phyloP scores from a whole-genome alignment of 2,113 vertebrate species.

The Phrynosoma platyrhinos region DNA sequence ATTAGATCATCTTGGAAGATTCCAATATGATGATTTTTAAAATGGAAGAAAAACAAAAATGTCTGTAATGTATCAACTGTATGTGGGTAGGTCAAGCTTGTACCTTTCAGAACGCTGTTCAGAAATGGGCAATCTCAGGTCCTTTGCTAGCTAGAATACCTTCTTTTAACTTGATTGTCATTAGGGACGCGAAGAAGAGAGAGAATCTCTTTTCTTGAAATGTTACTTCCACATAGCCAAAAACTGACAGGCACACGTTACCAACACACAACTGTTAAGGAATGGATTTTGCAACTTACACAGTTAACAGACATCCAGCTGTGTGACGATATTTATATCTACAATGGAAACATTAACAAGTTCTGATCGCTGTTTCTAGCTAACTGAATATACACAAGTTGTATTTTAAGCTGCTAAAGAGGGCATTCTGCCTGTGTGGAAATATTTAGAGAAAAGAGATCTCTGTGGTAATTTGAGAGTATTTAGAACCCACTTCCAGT shows the following conservation, averaged over 20 bases:
- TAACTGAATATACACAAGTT: not conserved
- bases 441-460: not conserved
- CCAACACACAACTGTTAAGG: not conserved
- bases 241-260: not conserved
- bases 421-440: not conserved
- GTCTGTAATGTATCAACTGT: not conserved
- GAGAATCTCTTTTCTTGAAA: not conserved
- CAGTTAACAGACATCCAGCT: too few relatives aligned
- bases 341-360: not conserved
- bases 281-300: not conserved
- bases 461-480: not conserved
- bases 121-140: slow-evolving; percentile 11
- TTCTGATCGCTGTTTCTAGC: not conserved
- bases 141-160: not conserved
- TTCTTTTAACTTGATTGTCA: not conserved
- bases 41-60: not conserved
- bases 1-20: slow-evolving; percentile 28
- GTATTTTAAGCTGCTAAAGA: not conserved
- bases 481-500: not conserved
- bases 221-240: not conserved
- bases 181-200: not conserved
- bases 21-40: slow-evolving; percentile 1
- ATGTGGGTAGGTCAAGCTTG: not conserved
- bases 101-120: not conserved
- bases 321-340: not conserved